Evolutionary conservation across 2,888 invertebrate species (phyloP), one percentile per base, ranked within the genome.

Genomic region (Eumerus sabulonum): DNA sequence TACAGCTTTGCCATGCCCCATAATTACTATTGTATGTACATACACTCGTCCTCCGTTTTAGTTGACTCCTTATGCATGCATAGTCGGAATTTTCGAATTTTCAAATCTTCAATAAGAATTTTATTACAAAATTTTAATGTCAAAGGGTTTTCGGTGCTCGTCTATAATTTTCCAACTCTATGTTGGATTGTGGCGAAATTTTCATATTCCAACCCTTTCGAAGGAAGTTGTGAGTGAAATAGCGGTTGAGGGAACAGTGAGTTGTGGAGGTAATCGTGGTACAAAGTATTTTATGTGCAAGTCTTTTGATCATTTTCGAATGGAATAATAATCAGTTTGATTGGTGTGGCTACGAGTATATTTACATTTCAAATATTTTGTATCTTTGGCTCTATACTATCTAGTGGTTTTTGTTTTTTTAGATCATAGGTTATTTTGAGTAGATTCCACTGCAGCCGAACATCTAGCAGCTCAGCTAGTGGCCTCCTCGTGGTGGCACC

Each of bases 51-150:
- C 13, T 2, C 3, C 27, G 7, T 27, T n/a, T 27, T 27, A 56
- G 51, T 59, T 59, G 51, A 51, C 36, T 36, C 38, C 36, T 36
- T 64, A 64, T 54, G 57, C 70, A 76, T 76, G 53, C 66, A 57
- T 51, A 50, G 36, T 51, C 18, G 48, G 57, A 27, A 53, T 27
- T 27, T 27, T 27, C 27, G 60, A 60, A 53, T 51, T 76, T 42
- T 38, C 50, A 59, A 81, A 72, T 76, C 45, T 77, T 50, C 42
- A 18, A 7, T 27, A 14, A 45, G 16, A 64, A 70, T 63, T 81
- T 76, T 72, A 76, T 72, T 73, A 66, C 82, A 76, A 64, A 76
- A 82, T 81, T 82, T 82, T 82, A 82, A 82, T 82, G 82, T 82
- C 82, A 82, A 82, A 82, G 82, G 82, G 59, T 76, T 81, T 40